Evolutionary conservation across 2,113 vertebrate species (phyloP).

Genomic region (Tursiops truncatus): DNA sequence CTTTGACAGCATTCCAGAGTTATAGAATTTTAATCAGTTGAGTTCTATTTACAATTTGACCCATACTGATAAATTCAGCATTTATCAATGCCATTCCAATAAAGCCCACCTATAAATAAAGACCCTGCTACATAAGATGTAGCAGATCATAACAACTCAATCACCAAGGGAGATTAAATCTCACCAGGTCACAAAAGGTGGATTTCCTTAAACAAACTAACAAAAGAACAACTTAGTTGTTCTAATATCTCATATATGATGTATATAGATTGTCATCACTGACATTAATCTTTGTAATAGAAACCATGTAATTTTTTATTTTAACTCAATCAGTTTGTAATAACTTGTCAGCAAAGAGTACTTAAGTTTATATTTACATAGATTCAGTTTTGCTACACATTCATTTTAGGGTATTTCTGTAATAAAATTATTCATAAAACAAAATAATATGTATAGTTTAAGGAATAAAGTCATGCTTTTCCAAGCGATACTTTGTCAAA

Average conservation of each 20-base stretch:
- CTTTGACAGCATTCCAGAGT: background rate
- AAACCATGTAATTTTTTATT: conserved; percentile 37
- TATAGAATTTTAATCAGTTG: background rate
- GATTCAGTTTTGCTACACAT: background rate
- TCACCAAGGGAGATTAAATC: conserved; percentile 57
- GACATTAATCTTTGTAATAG: conserved; percentile 43
- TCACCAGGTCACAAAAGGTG: conserved; percentile 19
- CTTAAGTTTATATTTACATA: conserved; percentile 33
- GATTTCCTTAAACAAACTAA: conserved; percentile 43
- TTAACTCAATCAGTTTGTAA: conserved; percentile 37
- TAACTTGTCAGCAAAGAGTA: conserved; percentile 29
- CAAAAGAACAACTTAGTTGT: background rate
- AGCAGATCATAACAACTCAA: background rate
- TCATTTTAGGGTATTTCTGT: conserved; percentile 15
- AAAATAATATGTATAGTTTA: background rate
- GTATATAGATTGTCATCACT: conserved; percentile 1
- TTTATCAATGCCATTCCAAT: conserved; percentile 4
- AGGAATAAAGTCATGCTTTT: background rate
- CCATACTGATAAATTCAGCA: background rate
- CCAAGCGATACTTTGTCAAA: background rate
- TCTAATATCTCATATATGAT: conserved; percentile 48
- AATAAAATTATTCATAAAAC: background rate
- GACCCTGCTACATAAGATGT: background rate
- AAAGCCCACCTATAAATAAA: background rate
- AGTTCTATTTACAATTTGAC: background rate